Evolutionary conservation across 2,113 vertebrate species (phyloP).

Genomic region (Hippolais icterina): DNA sequence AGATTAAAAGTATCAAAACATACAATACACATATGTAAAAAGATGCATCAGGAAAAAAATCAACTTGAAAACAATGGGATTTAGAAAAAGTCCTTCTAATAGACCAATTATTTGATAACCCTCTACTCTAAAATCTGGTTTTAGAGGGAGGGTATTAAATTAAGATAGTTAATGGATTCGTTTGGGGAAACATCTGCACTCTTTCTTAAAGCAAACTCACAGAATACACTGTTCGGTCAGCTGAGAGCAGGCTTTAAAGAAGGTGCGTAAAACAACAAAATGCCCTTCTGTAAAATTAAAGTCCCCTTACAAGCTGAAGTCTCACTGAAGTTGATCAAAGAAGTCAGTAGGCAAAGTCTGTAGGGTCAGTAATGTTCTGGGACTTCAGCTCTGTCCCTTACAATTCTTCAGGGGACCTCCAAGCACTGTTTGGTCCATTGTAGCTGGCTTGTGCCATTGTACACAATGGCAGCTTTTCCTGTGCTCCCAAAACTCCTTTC

Average conservation of each 20-base stretch:
- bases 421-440: neutral
- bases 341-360: neutral
- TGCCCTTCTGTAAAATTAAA: neutral
- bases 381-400: neutral
- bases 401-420: neutral
- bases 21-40: neutral
- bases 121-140: neutral
- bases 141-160: neutral
- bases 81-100: neutral
- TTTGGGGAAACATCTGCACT: neutral
- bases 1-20: neutral
- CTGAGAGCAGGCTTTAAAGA: neutral
- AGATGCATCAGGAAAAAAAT: neutral
- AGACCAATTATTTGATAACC: neutral
- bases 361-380: neutral
- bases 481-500: neutral
- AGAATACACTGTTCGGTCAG: neutral
- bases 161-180: neutral
- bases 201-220: neutral
- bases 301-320: neutral
- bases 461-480: fast-evolving
- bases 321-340: neutral
- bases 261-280: neutral
- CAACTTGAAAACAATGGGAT: neutral
- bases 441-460: neutral